Percentiles rank a stretch among this genome's conserved stretches.
phyloP scores from a whole-genome alignment of 2,888 invertebrate species.

The Onchidella celtica region DNA sequence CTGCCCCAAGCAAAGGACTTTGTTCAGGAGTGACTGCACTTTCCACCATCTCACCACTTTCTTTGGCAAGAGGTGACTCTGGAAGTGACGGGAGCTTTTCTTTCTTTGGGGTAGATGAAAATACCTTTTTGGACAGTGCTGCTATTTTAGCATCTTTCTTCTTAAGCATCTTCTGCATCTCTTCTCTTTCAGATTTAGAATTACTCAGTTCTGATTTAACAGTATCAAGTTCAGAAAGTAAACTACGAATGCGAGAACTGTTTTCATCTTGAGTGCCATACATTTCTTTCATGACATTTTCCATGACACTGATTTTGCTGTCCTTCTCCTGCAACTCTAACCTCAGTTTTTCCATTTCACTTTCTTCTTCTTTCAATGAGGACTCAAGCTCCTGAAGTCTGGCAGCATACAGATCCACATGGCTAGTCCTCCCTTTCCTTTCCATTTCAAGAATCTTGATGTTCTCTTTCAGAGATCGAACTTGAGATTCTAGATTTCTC shows the following conservation, averaged over 20 bases:
- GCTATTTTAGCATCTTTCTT: slow-evolving; percentile 66
- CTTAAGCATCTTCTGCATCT: slow-evolving; percentile 54
- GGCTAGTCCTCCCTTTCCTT: slow-evolving; percentile 32
- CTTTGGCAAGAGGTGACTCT: slow-evolving; percentile 29
- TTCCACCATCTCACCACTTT: not conserved
- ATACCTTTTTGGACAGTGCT: slow-evolving; percentile 54
- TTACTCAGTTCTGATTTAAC: slow-evolving; percentile 22
- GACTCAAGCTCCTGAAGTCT: slow-evolving; percentile 45
- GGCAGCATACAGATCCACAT: slow-evolving; percentile 30
- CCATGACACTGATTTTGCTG: slow-evolving; percentile 47
- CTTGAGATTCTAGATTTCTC: slow-evolving; percentile 50
- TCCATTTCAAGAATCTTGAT: slow-evolving; percentile 42
- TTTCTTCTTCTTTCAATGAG: slow-evolving; percentile 33
- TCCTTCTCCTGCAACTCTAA: slow-evolving; percentile 50
- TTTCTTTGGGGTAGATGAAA: slow-evolving; percentile 43
- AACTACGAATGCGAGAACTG: slow-evolving; percentile 35
- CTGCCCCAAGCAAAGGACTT: not conserved
- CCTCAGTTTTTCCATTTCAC: slow-evolving; percentile 46
- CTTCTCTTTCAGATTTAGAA: slow-evolving; percentile 48
- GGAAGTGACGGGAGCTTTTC: slow-evolving; percentile 16
- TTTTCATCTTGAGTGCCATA: slow-evolving; percentile 43
- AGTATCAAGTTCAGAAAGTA: slow-evolving; percentile 48
- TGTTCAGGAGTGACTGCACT: not conserved
- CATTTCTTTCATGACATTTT: slow-evolving; percentile 52
- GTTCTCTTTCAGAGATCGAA: slow-evolving; percentile 43